Base-by-base conservation (phyloP, 30 jellyfish, hydroid and myxozoan genomes). In the Morbakka virulenta region DNA sequence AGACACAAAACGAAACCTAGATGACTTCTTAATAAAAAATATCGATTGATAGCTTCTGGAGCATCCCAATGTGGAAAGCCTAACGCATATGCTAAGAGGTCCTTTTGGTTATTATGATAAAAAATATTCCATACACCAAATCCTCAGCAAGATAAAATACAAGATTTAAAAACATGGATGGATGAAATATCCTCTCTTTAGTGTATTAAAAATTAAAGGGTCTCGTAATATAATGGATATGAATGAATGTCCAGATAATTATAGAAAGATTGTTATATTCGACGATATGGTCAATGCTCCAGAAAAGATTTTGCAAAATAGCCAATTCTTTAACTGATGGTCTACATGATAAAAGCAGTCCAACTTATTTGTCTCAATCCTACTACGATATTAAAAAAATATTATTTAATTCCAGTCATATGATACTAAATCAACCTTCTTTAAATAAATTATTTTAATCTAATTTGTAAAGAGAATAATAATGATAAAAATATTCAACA, bases 361-460 rank as follows among this genome's bases (percentile, higher is more conserved):
- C 84, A 1, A 34, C 52, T 3, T 72, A 50, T 32, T 4, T 72
- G 52, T 22, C 62, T 72, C 84, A 1, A 50, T 26, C 52, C 26
- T 72, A 72, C 35, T 72, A 72, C 26, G 84, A 72, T 32, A 72
- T 73, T 4, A 22, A 72, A 27, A 41, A 72, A 21, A 2, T 52
- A 52, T n/a, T 4, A 52, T 32, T 23, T 49, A 72, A 72, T 29
- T 72, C 73, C 52, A 49, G 73, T 41, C 84, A 72, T 72, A 72
- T 72, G 84, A 49, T 72, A 3, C 84, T 50, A 72, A 49, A 72
- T 29, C 84, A 52, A 72, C 74, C 84, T 49, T 49, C 84, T 36
- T 24, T 73, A 22, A 72, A 72, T n/a, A 17, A 72, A 0, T 49
- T 73, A 50, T 48, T 50, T 57, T 72, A 49, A 72, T 23, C 49